Percentiles rank a stretch among this genome's conserved stretches.
Evolutionary conservation across 2,888 invertebrate genomes (phyloP).

Genomic region (Synanthedon vespiformis): DNA sequence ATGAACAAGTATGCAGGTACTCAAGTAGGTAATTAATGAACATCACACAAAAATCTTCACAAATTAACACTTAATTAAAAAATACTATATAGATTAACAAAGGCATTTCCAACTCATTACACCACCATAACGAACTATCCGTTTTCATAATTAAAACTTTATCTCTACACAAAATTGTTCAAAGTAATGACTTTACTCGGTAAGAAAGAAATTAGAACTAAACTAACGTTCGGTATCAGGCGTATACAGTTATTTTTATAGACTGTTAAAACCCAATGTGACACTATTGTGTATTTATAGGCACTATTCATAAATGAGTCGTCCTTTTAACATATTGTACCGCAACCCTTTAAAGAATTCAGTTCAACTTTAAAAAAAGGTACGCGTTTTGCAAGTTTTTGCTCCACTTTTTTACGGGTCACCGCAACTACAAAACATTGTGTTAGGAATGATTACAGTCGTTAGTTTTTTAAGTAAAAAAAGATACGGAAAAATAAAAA

Average conservation of each 20-base stretch:
- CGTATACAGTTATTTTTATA: constrained; percentile 44
- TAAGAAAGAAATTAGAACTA: constrained; percentile 50
- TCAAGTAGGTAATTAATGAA: too few species aligned
- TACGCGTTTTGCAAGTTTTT: constrained; percentile 44
- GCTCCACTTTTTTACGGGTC: constrained; percentile 50
- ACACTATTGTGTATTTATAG: constrained; percentile 49
- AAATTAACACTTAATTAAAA: too few species aligned
- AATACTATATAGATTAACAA: too few species aligned
- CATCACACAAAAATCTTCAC: too few species aligned
- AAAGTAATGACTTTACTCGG: constrained; percentile 30
- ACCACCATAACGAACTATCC: too few species aligned
- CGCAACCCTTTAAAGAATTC: constrained; percentile 38
- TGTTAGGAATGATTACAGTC: constrained; percentile 15
- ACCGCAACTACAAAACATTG: constrained; percentile 59
- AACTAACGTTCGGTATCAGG: constrained; percentile 29
- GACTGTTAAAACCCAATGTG: constrained; percentile 46
- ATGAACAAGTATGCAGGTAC: too few species aligned
- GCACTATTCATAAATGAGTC: constrained; percentile 41
- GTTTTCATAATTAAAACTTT: not conserved
- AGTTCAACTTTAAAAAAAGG: constrained; percentile 15
- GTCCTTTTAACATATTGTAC: constrained; percentile 30
- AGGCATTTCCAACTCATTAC: too few species aligned
- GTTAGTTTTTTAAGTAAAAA: constrained; percentile 19
- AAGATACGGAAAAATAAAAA: constrained; percentile 15
- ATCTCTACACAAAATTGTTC: constrained; percentile 1